These are phyloP conservation scores for Cataglyphis altisquamis DNA, from an alignment of 2,888 invertebrate species.

Conservation along the genomic window DNA sequence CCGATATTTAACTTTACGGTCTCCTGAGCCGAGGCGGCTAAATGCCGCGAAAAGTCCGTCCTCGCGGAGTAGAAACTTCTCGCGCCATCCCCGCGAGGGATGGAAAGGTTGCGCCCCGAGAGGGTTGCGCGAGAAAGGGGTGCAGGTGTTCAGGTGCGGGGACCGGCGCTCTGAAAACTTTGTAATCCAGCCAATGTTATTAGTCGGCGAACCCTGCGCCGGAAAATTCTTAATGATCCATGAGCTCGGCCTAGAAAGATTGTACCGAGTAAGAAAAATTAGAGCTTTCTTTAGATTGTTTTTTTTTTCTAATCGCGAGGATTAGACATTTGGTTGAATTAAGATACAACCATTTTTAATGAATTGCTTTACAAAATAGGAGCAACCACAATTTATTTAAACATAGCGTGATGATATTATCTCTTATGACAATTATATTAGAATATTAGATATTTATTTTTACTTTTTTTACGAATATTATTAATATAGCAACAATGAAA, in stretches of 20 bases:
- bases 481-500: not conserved
- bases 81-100: conserved; percentile 8
- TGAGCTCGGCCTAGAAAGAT: conserved; percentile 51
- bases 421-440: not conserved
- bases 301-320: not conserved
- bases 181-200: conserved; percentile 63
- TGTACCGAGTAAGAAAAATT: conserved; percentile 35
- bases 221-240: conserved; percentile 73
- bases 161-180: conserved; percentile 63
- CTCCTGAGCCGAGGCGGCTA: conserved; percentile 52
- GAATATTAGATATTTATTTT: not conserved
- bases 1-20: conserved; percentile 69
- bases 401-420: not conserved
- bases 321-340: not conserved
- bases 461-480: not conserved
- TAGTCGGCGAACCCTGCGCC: conserved; percentile 60
- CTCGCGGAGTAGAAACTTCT: conserved; percentile 35
- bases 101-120: conserved; percentile 7
- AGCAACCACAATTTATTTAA: not conserved
- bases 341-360: conserved; percentile 6
- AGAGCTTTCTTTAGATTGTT: not conserved
- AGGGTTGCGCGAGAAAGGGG: conserved; percentile 37
- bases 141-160: conserved; percentile 61
- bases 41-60: conserved; percentile 60
- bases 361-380: not conserved